Conservation (phyloP, 2,888 invertebrate genomes). For the Cosmorhoe ocellata region DNA sequence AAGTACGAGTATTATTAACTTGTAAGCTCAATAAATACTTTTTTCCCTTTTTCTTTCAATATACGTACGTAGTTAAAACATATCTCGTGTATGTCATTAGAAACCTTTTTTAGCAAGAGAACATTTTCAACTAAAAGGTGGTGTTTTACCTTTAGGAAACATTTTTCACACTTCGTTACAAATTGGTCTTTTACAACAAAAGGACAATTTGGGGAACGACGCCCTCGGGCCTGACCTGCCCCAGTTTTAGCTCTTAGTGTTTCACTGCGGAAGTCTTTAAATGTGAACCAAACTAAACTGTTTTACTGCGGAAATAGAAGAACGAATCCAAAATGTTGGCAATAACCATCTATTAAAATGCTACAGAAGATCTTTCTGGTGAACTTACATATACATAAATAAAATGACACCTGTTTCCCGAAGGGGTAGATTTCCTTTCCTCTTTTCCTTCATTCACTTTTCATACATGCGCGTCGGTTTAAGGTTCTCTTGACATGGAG, state of each 20-base stretch:
- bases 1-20: too few relatives aligned
- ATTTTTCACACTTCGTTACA: conserved; percentile 27
- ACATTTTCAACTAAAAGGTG: conserved; percentile 5
- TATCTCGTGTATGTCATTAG: conserved; percentile 14
- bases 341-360: too few relatives aligned
- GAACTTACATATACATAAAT: too few relatives aligned
- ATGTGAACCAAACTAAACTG: conserved; percentile 10
- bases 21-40: too few relatives aligned
- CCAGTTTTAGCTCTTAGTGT: conserved; percentile 19
- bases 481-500: too few relatives aligned
- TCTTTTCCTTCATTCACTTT: too few relatives aligned
- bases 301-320: background rate
- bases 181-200: conserved; percentile 26
- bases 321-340: background rate
- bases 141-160: conserved; percentile 18
- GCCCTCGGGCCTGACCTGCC: conserved; percentile 15
- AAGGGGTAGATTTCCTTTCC: too few relatives aligned
- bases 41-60: too few relatives aligned
- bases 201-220: conserved; percentile 24
- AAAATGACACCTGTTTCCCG: too few relatives aligned
- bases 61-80: too few relatives aligned
- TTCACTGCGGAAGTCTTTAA: conserved; percentile 19
- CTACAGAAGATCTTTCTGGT: too few relatives aligned
- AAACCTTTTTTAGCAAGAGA: conserved; percentile 12
- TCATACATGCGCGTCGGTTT: too few relatives aligned